A percentile compares a stretch with the other conserved stretches of the same genome.
Conservation (phyloP, 2,113 vertebrate species). For the Nipponia nippon region DNA sequence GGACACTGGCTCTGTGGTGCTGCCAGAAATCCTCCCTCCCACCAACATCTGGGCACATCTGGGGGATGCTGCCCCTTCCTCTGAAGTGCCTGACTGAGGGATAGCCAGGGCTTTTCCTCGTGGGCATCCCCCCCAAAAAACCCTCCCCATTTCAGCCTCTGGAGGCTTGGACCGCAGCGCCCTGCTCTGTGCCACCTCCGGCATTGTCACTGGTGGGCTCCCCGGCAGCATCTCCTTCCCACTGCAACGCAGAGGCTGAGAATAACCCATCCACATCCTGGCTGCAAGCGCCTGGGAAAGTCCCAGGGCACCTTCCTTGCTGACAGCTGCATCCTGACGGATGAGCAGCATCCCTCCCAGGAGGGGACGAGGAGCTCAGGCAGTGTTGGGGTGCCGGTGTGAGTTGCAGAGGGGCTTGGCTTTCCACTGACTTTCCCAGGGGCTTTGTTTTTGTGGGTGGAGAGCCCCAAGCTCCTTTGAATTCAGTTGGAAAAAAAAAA, state of each 20-base stretch:
- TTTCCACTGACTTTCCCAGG: not conserved
- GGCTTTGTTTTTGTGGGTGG: not conserved
- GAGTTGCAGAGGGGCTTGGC: not conserved
- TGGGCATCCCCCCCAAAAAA: not conserved
- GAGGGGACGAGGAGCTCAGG: not conserved
- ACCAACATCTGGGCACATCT: not conserved
- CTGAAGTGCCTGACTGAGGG: not conserved
- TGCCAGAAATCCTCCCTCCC: not conserved
- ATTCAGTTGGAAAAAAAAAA: not conserved
- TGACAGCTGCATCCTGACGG: fast-evolving
- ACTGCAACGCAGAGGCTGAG: not conserved
- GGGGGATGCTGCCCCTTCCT: not conserved
- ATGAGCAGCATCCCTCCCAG: not conserved
- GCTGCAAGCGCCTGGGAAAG: not conserved
- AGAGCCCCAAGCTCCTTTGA: not conserved
- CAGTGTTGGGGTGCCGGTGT: not conserved
- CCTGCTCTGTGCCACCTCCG: fast-evolving
- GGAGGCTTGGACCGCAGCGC: fast-evolving
- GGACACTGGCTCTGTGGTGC: not conserved
- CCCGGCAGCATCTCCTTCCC: not conserved
- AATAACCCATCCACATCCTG: not conserved
- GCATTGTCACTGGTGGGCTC: not conserved
- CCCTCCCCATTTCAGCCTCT: not conserved
- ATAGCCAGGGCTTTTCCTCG: not conserved
- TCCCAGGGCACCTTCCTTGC: not conserved